Base-by-base conservation (phyloP, 2,888 invertebrate species). In the Trichacis sp. region DNA sequence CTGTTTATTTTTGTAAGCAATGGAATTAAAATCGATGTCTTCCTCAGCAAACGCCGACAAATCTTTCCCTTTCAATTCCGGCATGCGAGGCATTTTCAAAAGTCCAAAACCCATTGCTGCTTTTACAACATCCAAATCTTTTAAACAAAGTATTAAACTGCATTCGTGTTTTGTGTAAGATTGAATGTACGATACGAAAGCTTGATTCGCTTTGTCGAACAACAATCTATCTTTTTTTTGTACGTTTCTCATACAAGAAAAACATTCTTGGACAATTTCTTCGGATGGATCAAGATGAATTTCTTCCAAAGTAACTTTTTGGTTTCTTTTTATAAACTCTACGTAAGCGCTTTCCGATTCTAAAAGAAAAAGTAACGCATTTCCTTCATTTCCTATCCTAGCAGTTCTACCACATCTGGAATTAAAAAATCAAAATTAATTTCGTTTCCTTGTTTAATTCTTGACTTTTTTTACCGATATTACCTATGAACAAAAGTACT, bases 91-190 rank as follows among this genome's bases (percentile, higher is more conserved):
- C 76, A 98, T 86, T 75, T 93, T 92, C 0, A 99, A 84, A 0
- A 99, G 88, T 0, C 97, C 98, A 84, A 95, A 99, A 49, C 94
- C 92, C 55, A 90, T 91, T 0, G 95, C 98, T 70, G 98, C 85
- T 70, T 89, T 88, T 3, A 92, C 93, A 68, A 98, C 86, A 72
- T 97, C 92, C 17, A 98, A 85, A 80, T 98, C 95, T 85, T 96
- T 96, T 12, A 96, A 85, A 73, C 92, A 88, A 66, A 99, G 88
- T 49, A 98, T 90, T 38, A 98, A 88, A 76, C 90, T 93, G 79
- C 97, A 98, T 81, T 98, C 98, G 84, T 99, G 98, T 83, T 98
- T 98, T 9, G 91, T 91, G 84, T 99, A 99, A 0, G 96, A 93
- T 71, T 94, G 91, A 63, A 98, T 88, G 82, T 95, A 97, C 0